Base-by-base conservation (phyloP, 2,888 invertebrate species). In the Rhyacophila evoluta region DNA sequence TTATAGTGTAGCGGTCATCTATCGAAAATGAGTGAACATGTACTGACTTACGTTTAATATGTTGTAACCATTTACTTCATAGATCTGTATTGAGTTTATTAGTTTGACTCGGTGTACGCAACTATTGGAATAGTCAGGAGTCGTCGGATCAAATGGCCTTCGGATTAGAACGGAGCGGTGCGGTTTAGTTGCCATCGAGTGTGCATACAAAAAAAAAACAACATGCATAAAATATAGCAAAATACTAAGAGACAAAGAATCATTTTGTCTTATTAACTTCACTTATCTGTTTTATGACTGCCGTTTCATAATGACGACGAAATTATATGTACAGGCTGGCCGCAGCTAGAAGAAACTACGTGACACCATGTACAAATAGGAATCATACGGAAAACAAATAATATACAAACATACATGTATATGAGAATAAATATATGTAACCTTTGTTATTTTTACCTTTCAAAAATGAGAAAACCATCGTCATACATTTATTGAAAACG, bases 61-160 rank as follows among this genome's bases (percentile, higher is more conserved):
- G 29, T 69, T 29, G 69, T 6, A 69, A 33, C 2, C 15, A 69
- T 29, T 29, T 69, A 2, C 41, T 69, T 25, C 28, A 69, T 69
- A 69, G 29, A 27, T 12, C 28, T 69, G 28, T 29, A 27, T 29
- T 27, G 29, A 19, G 19, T 55, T 55, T 55, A 72, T 28, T 29
- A 73, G 38, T 29, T 73, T 39, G 69, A 27, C 36, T 36, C 15
- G 11, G 15, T 25, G 37, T 67, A 73, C 67, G 37, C 74, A 70
- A 75, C 15, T 55, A 55, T 25, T 55, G 74, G 75, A 77, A 79
- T 72, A 72, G 75, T 38, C 77, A 25, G 77, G 75, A 78, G 12
- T 81, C 70, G 79, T n/a, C n/a, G n/a, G n/a, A 81, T 78, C 74
- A 70, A 28, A 12, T 72, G 79, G 75, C 81, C 81, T 81, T 81